A percentile compares a stretch with the other conserved stretches of the same genome.
Conservation (phyloP, 2,888 invertebrate species). For the Prenolepis imparis region DNA sequence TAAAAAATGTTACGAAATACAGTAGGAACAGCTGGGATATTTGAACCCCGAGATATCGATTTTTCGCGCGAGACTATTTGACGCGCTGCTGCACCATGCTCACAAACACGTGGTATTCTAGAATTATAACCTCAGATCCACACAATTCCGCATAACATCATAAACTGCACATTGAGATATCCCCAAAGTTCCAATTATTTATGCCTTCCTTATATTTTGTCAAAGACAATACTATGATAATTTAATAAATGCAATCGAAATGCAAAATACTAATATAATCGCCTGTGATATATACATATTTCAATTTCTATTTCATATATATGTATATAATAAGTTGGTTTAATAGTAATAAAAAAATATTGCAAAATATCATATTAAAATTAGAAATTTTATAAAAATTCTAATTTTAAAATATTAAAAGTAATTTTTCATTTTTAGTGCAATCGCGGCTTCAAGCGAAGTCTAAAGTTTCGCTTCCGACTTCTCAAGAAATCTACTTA, state of each 20-base stretch:
- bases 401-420: slow-evolving; percentile 26
- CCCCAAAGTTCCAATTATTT: background rate
- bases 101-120: slow-evolving; percentile 37
- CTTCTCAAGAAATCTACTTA: slow-evolving; percentile 35
- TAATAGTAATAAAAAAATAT: background rate
- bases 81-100: slow-evolving; percentile 33
- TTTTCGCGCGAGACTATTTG: slow-evolving; percentile 26
- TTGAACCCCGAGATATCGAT: slow-evolving; percentile 34
- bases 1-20: background rate
- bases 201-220: background rate
- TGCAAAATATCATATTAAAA: background rate
- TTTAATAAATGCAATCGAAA: background rate
- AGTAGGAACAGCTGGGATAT: background rate
- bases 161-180: background rate
- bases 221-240: background rate
- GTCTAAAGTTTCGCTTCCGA: slow-evolving; percentile 43
- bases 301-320: background rate
- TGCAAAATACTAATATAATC: background rate
- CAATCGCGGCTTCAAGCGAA: slow-evolving; percentile 3
- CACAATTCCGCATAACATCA: background rate
- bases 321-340: background rate
- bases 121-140: slow-evolving; percentile 21
- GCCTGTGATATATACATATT: background rate
- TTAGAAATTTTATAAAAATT: background rate
- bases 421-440: background rate